Conservation (phyloP, 2,888 invertebrate genomes). For the Siphonodentalium dalli region DNA sequence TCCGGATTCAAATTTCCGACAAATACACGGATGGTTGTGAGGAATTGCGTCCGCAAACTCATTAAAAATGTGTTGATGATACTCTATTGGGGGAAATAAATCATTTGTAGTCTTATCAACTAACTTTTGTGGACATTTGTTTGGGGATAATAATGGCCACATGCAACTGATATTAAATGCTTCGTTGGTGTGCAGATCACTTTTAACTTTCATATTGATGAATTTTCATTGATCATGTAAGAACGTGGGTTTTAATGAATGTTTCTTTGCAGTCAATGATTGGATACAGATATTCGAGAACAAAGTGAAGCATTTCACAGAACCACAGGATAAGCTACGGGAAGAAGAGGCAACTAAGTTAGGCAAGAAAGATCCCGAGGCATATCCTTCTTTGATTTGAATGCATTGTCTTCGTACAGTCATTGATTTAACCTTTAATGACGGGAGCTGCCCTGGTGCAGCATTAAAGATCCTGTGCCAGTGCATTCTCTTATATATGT, state of each 20-base stretch:
- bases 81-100: too few relatives aligned
- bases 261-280: slow-evolving; percentile 62
- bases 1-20: too few relatives aligned
- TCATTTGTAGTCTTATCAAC: too few relatives aligned
- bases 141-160: too few relatives aligned
- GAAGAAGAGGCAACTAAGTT: slow-evolving; percentile 82
- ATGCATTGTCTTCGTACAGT: background rate
- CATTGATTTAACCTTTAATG: background rate
- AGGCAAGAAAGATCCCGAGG: slow-evolving; percentile 80
- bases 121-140: too few relatives aligned
- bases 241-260: background rate
- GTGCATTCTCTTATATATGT: background rate
- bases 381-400: slow-evolving; percentile 61
- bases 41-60: too few relatives aligned
- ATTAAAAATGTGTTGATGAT: too few relatives aligned
- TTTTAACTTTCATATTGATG: background rate
- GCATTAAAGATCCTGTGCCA: background rate
- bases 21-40: too few relatives aligned
- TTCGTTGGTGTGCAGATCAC: too few relatives aligned
- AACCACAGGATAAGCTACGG: slow-evolving; percentile 75
- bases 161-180: too few relatives aligned
- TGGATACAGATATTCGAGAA: slow-evolving; percentile 77
- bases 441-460: background rate
- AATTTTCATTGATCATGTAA: background rate
- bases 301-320: slow-evolving; percentile 89